phyloP scores from a whole-genome alignment of 2,797 vertebrate species.

The Oceanodroma leucorhoa region DNA sequence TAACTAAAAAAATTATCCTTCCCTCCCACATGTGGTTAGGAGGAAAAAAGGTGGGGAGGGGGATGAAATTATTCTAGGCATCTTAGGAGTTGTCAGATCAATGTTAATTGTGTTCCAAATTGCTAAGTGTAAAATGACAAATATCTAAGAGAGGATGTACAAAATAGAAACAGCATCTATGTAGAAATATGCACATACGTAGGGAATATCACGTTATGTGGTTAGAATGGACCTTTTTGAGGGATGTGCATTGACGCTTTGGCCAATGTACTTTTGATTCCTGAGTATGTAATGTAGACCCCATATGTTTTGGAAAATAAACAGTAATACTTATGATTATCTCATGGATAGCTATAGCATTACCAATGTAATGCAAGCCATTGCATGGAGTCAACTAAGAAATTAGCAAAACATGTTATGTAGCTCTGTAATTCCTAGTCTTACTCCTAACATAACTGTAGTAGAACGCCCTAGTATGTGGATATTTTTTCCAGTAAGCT shows the following conservation, averaged over 20 bases:
- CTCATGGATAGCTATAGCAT: neutral
- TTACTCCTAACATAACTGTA: neutral
- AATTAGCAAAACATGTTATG: neutral
- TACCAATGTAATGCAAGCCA: neutral
- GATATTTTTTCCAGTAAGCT: neutral
- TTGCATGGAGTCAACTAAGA: neutral
- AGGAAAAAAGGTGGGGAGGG: neutral
- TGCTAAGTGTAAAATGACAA: neutral
- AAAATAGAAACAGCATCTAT: neutral
- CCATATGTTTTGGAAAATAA: neutral
- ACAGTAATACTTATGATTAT: neutral
- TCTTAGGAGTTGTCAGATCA: neutral
- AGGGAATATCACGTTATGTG: neutral
- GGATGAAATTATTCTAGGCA: neutral
- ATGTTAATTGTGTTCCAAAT: neutral
- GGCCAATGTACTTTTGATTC: neutral
- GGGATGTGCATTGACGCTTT: rapidly evolving
- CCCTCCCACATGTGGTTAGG: neutral
- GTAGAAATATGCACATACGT: neutral
- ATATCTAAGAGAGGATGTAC: neutral
- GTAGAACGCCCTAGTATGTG: neutral
- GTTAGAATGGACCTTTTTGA: neutral
- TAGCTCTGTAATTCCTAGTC: neutral
- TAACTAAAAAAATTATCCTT: neutral
- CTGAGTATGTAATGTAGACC: neutral